Conservation (phyloP, 2,113 vertebrate genomes). For the Balaenoptera acutorostrata region DNA sequence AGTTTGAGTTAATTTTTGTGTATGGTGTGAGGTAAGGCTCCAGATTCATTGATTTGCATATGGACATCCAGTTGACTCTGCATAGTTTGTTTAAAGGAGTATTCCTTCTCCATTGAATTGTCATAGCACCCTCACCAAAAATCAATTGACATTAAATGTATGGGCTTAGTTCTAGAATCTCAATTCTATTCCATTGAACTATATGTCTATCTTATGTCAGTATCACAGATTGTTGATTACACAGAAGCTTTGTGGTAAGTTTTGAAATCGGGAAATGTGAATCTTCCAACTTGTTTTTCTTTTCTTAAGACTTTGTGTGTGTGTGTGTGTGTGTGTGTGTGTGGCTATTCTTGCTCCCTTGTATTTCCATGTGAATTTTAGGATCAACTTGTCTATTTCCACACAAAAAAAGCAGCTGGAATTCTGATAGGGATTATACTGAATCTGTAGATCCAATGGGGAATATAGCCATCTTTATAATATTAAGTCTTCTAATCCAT, state of each 20-base stretch:
- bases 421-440: not conserved
- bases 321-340: not conserved
- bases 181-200: not conserved
- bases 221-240: not conserved
- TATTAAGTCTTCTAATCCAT: not conserved
- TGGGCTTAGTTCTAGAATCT: not conserved
- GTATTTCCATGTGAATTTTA: not conserved
- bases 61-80: not conserved
- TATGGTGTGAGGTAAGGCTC: not conserved
- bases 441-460: not conserved
- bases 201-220: not conserved
- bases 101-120: not conserved
- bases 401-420: not conserved
- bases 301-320: not conserved
- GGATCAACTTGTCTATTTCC: not conserved
- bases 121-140: not conserved
- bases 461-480: not conserved
- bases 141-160: not conserved
- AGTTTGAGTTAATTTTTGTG: not conserved
- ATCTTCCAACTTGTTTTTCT: not conserved
- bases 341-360: not conserved
- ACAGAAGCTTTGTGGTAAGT: not conserved
- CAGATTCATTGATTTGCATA: not conserved
- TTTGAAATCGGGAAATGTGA: not conserved
- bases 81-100: not conserved